These are phyloP conservation scores for Mizuhopecten yessoensis DNA, from an alignment of 1,140 invertebrate genomes.

Conservation along the genomic window DNA sequence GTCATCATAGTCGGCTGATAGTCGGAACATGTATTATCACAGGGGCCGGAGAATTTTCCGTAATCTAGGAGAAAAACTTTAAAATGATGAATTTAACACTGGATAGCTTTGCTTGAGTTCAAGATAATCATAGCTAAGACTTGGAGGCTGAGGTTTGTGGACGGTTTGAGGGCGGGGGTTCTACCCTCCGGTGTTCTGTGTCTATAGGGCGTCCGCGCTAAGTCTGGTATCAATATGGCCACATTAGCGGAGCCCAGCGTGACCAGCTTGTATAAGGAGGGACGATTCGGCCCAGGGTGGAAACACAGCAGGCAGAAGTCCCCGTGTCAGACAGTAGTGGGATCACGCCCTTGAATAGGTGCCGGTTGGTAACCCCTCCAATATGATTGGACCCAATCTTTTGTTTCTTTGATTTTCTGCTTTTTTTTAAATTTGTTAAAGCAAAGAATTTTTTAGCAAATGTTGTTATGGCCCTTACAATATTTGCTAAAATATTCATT, in stretches of 20 bases:
- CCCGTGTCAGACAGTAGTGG: constrained; percentile 98
- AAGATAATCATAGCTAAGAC: too few species aligned
- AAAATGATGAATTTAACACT: too few species aligned
- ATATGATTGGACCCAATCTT: constrained; percentile 92
- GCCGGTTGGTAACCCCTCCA: constrained; percentile 91
- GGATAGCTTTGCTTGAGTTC: too few species aligned
- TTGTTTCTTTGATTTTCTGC: too few species aligned
- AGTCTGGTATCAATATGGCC: constrained; percentile 95
- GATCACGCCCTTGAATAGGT: constrained; percentile 97
- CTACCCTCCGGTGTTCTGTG: constrained; percentile 82
- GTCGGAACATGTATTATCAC: too few species aligned
- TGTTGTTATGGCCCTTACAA: too few species aligned
- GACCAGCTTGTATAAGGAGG: constrained; percentile 95
- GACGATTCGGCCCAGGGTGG: constrained; percentile 97
- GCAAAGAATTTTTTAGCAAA: too few species aligned
- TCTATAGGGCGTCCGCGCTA: constrained; percentile 86
- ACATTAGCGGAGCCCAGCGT: constrained; percentile 89
- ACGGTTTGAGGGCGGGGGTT: constrained; percentile 92
- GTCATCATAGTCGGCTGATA: too few species aligned
- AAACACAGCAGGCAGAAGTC: constrained; percentile 98
- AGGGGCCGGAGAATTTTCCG: too few species aligned
- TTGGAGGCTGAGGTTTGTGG: constrained; percentile 84
- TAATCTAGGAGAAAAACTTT: too few species aligned
- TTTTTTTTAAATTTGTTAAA: too few species aligned
- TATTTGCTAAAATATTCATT: too few species aligned